Base-by-base conservation (phyloP, 1,140 invertebrate genomes). In the Trichogramma pretiosum region DNA sequence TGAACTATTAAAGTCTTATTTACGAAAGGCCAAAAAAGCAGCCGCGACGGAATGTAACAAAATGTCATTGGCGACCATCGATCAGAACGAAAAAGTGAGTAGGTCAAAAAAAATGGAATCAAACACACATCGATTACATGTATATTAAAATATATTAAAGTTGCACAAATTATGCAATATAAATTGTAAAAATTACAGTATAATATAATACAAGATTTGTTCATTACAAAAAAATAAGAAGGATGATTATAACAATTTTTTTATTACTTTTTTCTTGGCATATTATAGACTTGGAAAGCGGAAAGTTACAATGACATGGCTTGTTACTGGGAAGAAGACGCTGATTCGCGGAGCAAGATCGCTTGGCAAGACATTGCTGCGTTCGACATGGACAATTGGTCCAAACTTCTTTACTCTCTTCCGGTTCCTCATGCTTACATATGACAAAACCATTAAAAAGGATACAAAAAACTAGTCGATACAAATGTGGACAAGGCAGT, bases 321-420 rank as follows among this genome's bases (percentile, higher is more conserved):
- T 24, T 24, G 18, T 5, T 62, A 57, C 9, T 63, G 59, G 60
- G 19, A 55, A 39, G 60, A 62, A 13, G 11, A 58, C 18, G 7
- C 56, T 9, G 50, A 30, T 7, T 33, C 5, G 5, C 2, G 1
- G 9, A 34, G 54, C n/a, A 24, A 19, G 1, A 34, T 59, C 24
- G 16, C 22, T 13, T 63, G 60, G 61, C 59, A 62, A 41, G 52
- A 62, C 18, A 50, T 63, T 33, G 32, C 53, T 7, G 23, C 36
- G 4, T 61, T 60, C 16, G 33, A 48, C n/a, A 1, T 53, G 16
- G 36, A 46, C 5, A 32, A 37, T 7, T 63, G 61, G 61, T 60
- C 61, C 3, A 53, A 59, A 7, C 46, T 61, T 7, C n/a, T 63
- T 19, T 63, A 46, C 40, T 40, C 55, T 7, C 45, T 61, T 26